A percentile compares a stretch with the other conserved stretches of the same genome.
These are phyloP conservation scores for Avahi laniger DNA, from an alignment of 2,797 vertebrate species.

Conservation along the genomic window DNA sequence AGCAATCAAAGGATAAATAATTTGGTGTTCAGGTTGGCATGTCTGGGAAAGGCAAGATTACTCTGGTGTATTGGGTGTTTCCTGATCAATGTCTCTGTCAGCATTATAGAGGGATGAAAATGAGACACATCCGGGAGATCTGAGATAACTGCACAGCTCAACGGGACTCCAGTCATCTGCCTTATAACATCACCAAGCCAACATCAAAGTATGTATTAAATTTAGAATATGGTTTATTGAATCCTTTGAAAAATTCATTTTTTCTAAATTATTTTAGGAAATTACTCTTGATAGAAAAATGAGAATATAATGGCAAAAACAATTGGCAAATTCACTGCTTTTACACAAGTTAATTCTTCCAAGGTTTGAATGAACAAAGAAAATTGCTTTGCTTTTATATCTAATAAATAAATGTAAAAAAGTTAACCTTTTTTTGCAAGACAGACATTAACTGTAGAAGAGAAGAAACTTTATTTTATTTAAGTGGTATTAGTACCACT, in stretches of 20 bases:
- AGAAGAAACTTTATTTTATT: background rate
- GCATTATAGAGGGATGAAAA: background rate
- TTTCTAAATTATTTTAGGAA: background rate
- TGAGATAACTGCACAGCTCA: background rate
- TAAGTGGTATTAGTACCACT: background rate
- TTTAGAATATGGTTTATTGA: background rate
- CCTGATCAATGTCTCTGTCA: background rate
- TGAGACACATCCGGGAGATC: background rate
- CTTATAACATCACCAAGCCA: background rate
- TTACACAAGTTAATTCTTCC: background rate
- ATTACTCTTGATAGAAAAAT: background rate
- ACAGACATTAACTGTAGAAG: background rate
- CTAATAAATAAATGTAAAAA: background rate
- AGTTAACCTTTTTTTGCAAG: background rate
- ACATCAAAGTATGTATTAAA: background rate
- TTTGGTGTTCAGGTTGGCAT: background rate
- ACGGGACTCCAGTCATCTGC: background rate
- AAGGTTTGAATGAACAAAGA: background rate
- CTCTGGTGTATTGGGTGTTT: rapidly evolving
- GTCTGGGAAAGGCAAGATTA: background rate
- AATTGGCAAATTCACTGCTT: background rate
- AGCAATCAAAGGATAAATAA: background rate
- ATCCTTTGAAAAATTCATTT: background rate
- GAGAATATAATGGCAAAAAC: background rate
- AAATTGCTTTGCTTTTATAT: background rate